Conservation (phyloP, 2,888 invertebrate genomes). For the Catocala sponsa region DNA sequence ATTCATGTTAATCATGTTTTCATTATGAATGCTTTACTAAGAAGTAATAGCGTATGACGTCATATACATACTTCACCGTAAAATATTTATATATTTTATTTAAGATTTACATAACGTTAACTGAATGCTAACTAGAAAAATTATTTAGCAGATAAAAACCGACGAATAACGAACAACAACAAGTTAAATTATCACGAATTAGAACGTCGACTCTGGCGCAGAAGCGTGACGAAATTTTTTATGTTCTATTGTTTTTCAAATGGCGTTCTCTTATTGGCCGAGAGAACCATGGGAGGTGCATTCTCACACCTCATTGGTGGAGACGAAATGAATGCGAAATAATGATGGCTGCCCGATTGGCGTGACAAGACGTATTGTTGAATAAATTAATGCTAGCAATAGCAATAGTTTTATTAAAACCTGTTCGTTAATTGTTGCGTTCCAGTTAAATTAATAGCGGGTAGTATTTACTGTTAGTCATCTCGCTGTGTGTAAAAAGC, state of each 20-base stretch:
- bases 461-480: slow-evolving; percentile 44
- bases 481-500: slow-evolving; percentile 25
- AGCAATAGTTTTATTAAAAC: slow-evolving; percentile 56
- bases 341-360: slow-evolving; percentile 81
- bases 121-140: slow-evolving; percentile 32
- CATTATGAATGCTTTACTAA: not conserved
- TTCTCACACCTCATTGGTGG: slow-evolving; percentile 70
- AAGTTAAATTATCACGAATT: slow-evolving; percentile 67
- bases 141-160: slow-evolving; percentile 45
- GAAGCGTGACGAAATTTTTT: slow-evolving; percentile 83
- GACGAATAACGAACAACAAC: slow-evolving; percentile 49
- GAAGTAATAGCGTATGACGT: not conserved
- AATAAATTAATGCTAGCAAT: slow-evolving; percentile 75
- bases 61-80: slow-evolving; percentile 18
- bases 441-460: slow-evolving; percentile 44
- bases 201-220: slow-evolving; percentile 72
- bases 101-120: slow-evolving; percentile 11
- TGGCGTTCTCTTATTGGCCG: slow-evolving; percentile 69
- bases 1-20: too few relatives aligned
- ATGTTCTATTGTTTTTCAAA: slow-evolving; percentile 88
- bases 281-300: slow-evolving; percentile 73
- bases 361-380: slow-evolving; percentile 79
- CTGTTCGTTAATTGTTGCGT: slow-evolving; percentile 59
- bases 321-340: slow-evolving; percentile 79
- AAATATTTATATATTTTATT: slow-evolving; percentile 19